A percentile compares a stretch with the other conserved stretches of the same genome.
These are phyloP conservation scores for Stigmatopora argus DNA, from an alignment of 2,113 vertebrate species.

Conservation along the genomic window DNA sequence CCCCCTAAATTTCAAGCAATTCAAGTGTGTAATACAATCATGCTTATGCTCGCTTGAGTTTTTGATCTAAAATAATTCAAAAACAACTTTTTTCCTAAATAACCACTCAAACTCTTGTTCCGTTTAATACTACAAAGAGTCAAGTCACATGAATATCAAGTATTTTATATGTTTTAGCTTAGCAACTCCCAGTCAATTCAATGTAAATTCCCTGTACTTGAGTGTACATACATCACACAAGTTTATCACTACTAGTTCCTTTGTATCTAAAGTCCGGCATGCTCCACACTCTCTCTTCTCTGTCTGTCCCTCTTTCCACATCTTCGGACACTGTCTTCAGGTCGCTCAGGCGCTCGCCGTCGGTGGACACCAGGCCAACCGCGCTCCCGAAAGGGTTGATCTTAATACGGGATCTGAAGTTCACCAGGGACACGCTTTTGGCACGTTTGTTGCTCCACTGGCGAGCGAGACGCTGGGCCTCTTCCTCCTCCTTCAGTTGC, in stretches of 20 bases:
- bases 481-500: constrained; percentile 82
- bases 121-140: too few relatives aligned
- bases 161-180: too few relatives aligned
- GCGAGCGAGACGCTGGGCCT: constrained; percentile 75
- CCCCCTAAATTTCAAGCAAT: too few relatives aligned
- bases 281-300: constrained; percentile 78
- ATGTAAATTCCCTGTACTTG: too few relatives aligned
- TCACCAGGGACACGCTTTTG: constrained; percentile 76
- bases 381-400: constrained; percentile 86
- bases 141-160: too few relatives aligned
- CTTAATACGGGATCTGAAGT: constrained; percentile 81
- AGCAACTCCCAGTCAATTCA: too few relatives aligned
- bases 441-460: constrained; percentile 88
- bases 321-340: constrained; percentile 92
- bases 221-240: constrained; percentile 30
- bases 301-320: constrained; percentile 76
- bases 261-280: constrained; percentile 86
- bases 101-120: too few relatives aligned
- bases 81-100: too few relatives aligned
- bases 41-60: too few relatives aligned
- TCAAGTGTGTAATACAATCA: too few relatives aligned
- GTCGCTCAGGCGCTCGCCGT: constrained; percentile 47
- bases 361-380: constrained; percentile 53
- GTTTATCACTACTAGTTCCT: constrained; percentile 48
- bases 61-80: too few relatives aligned